Base-by-base conservation (phyloP, 92 coral and sea anemone species). In the Epizoanthus rinbou region DNA sequence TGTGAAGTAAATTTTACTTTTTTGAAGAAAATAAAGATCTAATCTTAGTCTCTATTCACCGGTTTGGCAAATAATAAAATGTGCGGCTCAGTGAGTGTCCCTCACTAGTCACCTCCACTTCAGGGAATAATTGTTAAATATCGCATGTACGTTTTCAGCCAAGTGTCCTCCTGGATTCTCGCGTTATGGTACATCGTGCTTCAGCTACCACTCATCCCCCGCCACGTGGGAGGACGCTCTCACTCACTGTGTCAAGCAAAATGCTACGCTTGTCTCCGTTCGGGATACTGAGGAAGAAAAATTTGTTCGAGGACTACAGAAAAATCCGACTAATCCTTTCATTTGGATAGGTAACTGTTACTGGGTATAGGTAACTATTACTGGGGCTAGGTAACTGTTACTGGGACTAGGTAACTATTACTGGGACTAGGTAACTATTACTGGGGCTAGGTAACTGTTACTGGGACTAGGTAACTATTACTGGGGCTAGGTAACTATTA, bases 221-320 rank as follows among this genome's bases (percentile, higher is more conserved):
- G 89, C 85, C 87, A 86, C 90, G 47, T 93, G 97, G 97, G 91
- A 93, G 52, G 91, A 93, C 54, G 97, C 97, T 0, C 85, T 93
- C 54, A 71, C 70, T 18, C 85, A 58, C 10, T 93, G 97, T 84
- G 91, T 94, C 6, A 76, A 81, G 31, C 94, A 93, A 41, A 91
- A 93, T 75, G 94, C 97, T 11, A 91, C 94, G 5, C 87, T 93
- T 6, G 74, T 92, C 9, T 91, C 97, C 0, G 87, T 93, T 0
- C 81, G 97, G 37, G 92, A 91, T 66, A 84, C 84, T 2, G 82
- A 91, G 41, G 97, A 93, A 50, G 97, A 93, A 75, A 85, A 86
- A 37, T 93, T 91, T 64, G 88, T 93, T 19, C 72, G 94, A 62
- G 87, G 66, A 43, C 80, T 93, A 5, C 97, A 93, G 72, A 86